phyloP scores from a whole-genome alignment of 2,888 invertebrate species.

The Stenodema calcarata region DNA sequence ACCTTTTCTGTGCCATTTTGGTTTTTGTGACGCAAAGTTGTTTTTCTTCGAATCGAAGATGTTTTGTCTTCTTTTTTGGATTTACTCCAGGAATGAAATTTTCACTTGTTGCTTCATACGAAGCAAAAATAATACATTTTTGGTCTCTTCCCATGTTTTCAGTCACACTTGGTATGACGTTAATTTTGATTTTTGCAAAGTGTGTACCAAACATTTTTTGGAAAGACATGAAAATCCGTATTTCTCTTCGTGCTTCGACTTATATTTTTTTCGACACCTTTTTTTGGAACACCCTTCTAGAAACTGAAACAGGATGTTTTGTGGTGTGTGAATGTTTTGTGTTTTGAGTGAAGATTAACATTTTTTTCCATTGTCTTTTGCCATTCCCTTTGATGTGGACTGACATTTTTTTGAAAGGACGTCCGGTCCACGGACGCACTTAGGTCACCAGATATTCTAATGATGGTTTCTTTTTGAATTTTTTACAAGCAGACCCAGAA shows the following conservation, averaged over 20 bases:
- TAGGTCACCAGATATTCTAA: conserved; percentile 16
- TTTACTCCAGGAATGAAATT: too few species aligned
- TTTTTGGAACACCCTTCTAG: background rate
- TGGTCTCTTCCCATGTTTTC: background rate
- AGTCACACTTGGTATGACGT: conserved; percentile 30
- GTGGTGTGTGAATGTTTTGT: conserved; percentile 45
- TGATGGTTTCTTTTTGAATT: conserved; percentile 29
- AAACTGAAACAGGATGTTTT: background rate
- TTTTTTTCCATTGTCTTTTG: conserved; percentile 14
- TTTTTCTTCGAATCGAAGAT: background rate
- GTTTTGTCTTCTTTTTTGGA: too few species aligned
- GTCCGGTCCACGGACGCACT: background rate
- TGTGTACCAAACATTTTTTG: conserved; percentile 4
- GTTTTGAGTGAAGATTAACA: conserved; percentile 32
- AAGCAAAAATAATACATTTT: too few species aligned
- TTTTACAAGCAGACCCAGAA: conserved; percentile 38
- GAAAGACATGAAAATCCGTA: background rate
- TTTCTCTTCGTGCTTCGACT: conserved; percentile 3
- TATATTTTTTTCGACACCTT: background rate
- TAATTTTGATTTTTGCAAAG: conserved; percentile 18
- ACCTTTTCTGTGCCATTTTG: background rate
- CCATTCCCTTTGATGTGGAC: background rate
- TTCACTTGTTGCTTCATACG: background rate
- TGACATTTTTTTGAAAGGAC: background rate
- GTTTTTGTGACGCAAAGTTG: background rate